A percentile compares a stretch with the other conserved stretches of the same genome.
Evolutionary conservation across 2,797 vertebrate genomes (phyloP).

Genomic region (Chromobotia macracanthus): DNA sequence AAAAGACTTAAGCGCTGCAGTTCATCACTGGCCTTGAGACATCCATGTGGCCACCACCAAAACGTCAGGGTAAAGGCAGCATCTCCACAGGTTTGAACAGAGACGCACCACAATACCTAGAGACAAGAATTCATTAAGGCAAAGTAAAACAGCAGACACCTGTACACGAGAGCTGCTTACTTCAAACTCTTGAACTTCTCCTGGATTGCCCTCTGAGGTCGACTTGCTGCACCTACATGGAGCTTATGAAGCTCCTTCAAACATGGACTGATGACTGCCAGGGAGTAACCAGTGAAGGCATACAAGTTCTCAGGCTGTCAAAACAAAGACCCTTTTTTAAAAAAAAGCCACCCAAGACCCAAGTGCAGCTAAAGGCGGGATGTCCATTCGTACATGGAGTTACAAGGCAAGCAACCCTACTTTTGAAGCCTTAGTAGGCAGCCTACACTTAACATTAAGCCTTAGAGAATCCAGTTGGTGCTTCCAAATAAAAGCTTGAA

Average conservation of each 20-base stretch:
- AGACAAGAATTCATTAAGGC: not conserved
- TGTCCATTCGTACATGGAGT: no score
- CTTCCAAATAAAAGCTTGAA: not conserved
- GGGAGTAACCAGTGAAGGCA: slow-evolving; percentile 85
- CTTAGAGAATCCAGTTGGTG: no score
- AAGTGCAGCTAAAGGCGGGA: no score
- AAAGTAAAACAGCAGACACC: no score
- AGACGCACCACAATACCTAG: slow-evolving; percentile 72
- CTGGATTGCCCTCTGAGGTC: slow-evolving; percentile 83
- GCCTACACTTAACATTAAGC: no score
- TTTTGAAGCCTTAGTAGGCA: no score
- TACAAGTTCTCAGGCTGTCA: slow-evolving; percentile 83
- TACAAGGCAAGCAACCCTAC: no score
- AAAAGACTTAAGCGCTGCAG: slow-evolving; percentile 56
- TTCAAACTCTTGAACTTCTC: slow-evolving; percentile 86
- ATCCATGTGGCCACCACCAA: not conserved
- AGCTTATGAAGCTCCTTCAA: slow-evolving; percentile 84
- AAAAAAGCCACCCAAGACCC: no score
- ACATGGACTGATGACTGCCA: slow-evolving; percentile 84
- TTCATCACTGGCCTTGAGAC: slow-evolving; percentile 28
- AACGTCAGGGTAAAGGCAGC: slow-evolving; percentile 59
- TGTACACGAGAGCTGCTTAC: slow-evolving; percentile 70
- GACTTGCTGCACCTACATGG: slow-evolving; percentile 72
- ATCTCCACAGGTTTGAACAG: slow-evolving; percentile 64
- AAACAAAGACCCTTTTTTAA: not conserved